Evolutionary conservation across 2,113 vertebrate genomes (phyloP), one percentile per base, ranked within the genome.

Genomic region (Grallaria varia): DNA sequence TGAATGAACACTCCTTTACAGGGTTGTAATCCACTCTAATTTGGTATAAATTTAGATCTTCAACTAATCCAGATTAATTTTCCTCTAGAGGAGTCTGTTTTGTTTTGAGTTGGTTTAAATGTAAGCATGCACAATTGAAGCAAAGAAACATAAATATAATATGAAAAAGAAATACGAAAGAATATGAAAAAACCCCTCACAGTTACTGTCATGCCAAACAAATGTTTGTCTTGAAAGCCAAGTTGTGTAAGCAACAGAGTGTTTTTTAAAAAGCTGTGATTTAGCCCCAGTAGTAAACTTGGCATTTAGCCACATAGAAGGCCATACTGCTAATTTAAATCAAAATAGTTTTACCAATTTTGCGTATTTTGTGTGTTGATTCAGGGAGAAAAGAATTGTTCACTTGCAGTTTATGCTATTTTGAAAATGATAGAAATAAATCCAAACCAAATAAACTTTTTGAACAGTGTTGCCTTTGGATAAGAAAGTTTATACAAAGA

Each of bases 41-140:
- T 93, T 35, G 58, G 14, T 76, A 39, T 85, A 73, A 89, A 87
- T 87, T 85, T 85, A 83, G 37, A 80, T 87, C 42, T 49, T 76
- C 50, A 66, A 0, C 1, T 79, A 76, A 76, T 84, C 62, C 74
- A 82, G 73, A 66, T 82, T 69, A 79, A 53, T 83, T 74, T 80
- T 87, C 78, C 24, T 82, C 39, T 40, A 55, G 45, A 58, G 42
- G 7, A 4, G 1, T 71, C 33, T 88, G 55, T 83, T 76, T 96
- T 91, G 19, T 85, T 78, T 85, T 35, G 15, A 84, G 8, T 49
- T 81, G 13, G 8, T 80, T 89, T 77, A 89, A 58, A 35, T 79
- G 10, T 53, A n/a, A 53, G 42, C 45, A 68, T 79, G 67, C 56
- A 53, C 37, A 68, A 12, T 22, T 77, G 21, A 80, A 62, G 16